A percentile compares a stretch with the other conserved stretches of the same genome.
phyloP scores from a whole-genome alignment of 30 jellyfish, hydroid and myxozoan genomes.

The Cassiopea andromeda region DNA sequence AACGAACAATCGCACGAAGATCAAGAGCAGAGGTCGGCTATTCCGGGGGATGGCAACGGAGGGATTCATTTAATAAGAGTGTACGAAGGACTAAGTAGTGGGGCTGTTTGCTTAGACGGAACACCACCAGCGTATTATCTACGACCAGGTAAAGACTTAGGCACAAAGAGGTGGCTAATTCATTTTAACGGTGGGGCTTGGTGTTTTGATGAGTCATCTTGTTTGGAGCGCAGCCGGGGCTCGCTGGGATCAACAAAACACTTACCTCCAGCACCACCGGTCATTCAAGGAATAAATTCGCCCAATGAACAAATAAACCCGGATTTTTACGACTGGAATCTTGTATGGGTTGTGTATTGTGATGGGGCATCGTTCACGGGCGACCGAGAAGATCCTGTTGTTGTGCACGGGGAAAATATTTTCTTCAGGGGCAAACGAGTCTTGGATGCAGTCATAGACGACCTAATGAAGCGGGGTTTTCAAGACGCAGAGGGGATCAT shows the following conservation, averaged over 20 bases:
- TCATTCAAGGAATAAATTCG: conserved; percentile 97
- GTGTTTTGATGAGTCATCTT: conserved; percentile 96
- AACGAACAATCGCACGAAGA: conserved; percentile 4
- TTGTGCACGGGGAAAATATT: conserved; percentile 83
- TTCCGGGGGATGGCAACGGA: conserved; percentile 44
- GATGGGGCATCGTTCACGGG: conserved; percentile 99
- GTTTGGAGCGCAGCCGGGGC: conserved; percentile 96
- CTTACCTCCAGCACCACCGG: conserved; percentile 96
- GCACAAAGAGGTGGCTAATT: conserved; percentile 90
- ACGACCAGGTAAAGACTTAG: conserved; percentile 93
- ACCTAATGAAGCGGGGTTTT: conserved; percentile 81
- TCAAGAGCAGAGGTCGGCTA: conserved; percentile 59
- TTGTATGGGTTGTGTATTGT: conserved; percentile 98
- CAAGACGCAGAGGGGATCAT: conserved; percentile 93
- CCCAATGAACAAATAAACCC: conserved; percentile 94
- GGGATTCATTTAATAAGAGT: conserved; percentile 86
- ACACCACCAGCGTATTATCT: conserved; percentile 98
- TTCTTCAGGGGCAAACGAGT: conserved; percentile 95
- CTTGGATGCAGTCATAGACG: conserved; percentile 85
- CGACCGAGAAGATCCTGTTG: conserved; percentile 88
- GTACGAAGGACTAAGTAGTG: conserved; percentile 79
- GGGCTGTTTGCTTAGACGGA: conserved; percentile 99
- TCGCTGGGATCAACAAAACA: conserved; percentile 96
- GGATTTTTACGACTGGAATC: conserved; percentile 98
- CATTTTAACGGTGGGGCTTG: conserved; percentile 99